A percentile compares a stretch with the other conserved stretches of the same genome.
phyloP scores from a whole-genome alignment of 2,888 invertebrate species.

The Eubasilissa splendida region DNA sequence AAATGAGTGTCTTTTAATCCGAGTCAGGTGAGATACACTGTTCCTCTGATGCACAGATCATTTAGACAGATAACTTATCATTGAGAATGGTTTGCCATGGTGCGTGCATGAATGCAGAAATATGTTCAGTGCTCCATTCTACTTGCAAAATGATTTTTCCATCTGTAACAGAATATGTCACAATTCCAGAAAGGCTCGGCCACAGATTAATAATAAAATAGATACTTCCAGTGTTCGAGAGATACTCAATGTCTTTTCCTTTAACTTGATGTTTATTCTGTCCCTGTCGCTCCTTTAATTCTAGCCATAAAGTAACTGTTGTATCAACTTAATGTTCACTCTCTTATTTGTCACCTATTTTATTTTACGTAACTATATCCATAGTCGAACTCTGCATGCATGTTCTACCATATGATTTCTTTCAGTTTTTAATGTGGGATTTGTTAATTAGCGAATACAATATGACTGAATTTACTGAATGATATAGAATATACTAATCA shows the following conservation, averaged over 20 bases:
- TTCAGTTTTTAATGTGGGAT: slow-evolving; percentile 49
- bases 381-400: slow-evolving; percentile 48
- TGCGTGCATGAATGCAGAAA: slow-evolving; percentile 38
- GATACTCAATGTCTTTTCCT: slow-evolving; percentile 43
- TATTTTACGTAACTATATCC: slow-evolving; percentile 35
- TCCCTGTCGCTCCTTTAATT: slow-evolving; percentile 52
- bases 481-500: slow-evolving; percentile 45
- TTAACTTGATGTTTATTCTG: slow-evolving; percentile 44
- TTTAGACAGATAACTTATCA: not conserved
- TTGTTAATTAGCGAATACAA: slow-evolving; percentile 53
- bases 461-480: slow-evolving; percentile 54
- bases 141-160: slow-evolving; percentile 1
- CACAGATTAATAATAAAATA: slow-evolving; percentile 20
- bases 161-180: slow-evolving; percentile 17
- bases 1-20: slow-evolving; percentile 11
- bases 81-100: slow-evolving; percentile 35
- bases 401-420: slow-evolving; percentile 39
- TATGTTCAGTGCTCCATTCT: slow-evolving; percentile 14
- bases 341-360: slow-evolving; percentile 53
- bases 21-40: slow-evolving; percentile 16
- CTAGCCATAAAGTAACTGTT: slow-evolving; percentile 52
- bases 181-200: slow-evolving; percentile 16
- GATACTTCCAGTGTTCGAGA: slow-evolving; percentile 31
- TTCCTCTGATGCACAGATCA: slow-evolving; percentile 10
- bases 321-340: slow-evolving; percentile 56